Percentiles rank a stretch among this genome's conserved stretches.
Conservation (phyloP, 1,140 invertebrate genomes). For the Probaryconus sp. region DNA sequence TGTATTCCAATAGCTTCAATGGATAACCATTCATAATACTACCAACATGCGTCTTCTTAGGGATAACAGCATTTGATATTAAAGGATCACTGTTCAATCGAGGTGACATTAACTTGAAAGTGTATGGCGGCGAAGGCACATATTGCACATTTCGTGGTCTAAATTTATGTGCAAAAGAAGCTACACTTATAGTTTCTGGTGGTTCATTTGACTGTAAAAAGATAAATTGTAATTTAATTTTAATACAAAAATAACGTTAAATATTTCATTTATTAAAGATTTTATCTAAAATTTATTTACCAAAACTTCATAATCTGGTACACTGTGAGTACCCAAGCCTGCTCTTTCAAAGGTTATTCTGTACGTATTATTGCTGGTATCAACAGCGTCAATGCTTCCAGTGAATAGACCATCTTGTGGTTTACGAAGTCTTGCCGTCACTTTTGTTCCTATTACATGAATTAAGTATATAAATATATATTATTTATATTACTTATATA, state of each 20-base stretch:
- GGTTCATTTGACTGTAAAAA: conserved; percentile 87
- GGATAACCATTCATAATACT: conserved; percentile 89
- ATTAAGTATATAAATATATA: not conserved
- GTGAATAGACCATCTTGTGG: conserved; percentile 98
- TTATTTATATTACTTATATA: too few species aligned
- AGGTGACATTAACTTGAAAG: conserved; percentile 77
- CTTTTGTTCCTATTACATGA: conserved; percentile 84
- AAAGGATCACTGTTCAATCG: conserved; percentile 80
- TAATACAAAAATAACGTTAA: conserved; percentile 6
- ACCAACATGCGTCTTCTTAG: conserved; percentile 76
- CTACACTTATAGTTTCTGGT: conserved; percentile 92
- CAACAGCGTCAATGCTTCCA: conserved; percentile 97
- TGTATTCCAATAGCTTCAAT: conserved; percentile 88
- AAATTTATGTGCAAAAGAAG: conserved; percentile 90
- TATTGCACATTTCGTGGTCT: conserved; percentile 83
- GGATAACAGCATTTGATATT: conserved; percentile 77
- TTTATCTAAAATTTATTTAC: conserved; percentile 71
- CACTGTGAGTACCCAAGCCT: conserved; percentile 96
- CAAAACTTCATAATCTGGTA: conserved; percentile 97
- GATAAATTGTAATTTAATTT: conserved; percentile 1
- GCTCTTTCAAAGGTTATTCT: conserved; percentile 96
- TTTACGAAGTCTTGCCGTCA: conserved; percentile 91
- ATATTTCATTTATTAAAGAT: not conserved
- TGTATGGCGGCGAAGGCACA: conserved; percentile 80
- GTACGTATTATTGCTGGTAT: conserved; percentile 98